Percentiles rank a stretch among this genome's conserved stretches.
These are phyloP conservation scores for Acutogordius australiensis DNA, from an alignment of 2,888 invertebrate genomes.

Conservation along the genomic window DNA sequence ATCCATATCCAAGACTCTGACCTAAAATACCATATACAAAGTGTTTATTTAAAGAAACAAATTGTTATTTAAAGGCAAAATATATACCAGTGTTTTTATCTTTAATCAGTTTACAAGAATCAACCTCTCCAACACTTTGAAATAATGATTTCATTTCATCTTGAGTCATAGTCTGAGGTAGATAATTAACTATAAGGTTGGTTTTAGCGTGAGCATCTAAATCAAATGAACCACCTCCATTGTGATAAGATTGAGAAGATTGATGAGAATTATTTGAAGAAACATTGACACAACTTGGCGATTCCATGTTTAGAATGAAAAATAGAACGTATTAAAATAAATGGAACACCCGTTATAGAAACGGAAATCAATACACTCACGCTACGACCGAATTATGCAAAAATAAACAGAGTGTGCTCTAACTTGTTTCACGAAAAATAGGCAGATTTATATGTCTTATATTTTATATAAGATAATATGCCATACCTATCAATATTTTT, in stretches of 20 bases:
- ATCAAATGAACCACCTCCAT: conserved; percentile 8
- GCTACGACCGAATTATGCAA: neutral
- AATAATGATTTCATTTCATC: conserved; percentile 91
- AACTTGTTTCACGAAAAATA: no score
- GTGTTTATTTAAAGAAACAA: neutral
- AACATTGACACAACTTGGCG: conserved; percentile 1
- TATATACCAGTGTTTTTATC: conserved; percentile 70
- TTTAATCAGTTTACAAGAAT: conserved; percentile 89
- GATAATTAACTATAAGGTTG: conserved; percentile 93
- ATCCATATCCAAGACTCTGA: conserved; percentile 94
- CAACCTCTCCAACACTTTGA: conserved; percentile 90
- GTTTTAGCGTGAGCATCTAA: conserved; percentile 31
- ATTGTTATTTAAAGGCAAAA: neutral
- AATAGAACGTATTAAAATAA: neutral
- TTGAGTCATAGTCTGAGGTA: conserved; percentile 98
- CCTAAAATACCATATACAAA: conserved; percentile 29
- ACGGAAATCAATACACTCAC: conserved; percentile 6
- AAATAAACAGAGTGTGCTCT: no score
- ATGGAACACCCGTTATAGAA: neutral
- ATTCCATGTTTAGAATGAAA: neutral
- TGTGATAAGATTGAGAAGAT: conserved; percentile 9
- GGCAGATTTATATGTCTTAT: no score
- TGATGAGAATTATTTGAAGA: conserved; percentile 10
- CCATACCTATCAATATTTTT: no score
- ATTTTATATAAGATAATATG: no score